Percentiles rank a stretch among this genome's conserved stretches.
These are phyloP conservation scores for Platygyra sinensis DNA, from an alignment of 64 coral and sea anemone genomes.

Conservation along the genomic window DNA sequence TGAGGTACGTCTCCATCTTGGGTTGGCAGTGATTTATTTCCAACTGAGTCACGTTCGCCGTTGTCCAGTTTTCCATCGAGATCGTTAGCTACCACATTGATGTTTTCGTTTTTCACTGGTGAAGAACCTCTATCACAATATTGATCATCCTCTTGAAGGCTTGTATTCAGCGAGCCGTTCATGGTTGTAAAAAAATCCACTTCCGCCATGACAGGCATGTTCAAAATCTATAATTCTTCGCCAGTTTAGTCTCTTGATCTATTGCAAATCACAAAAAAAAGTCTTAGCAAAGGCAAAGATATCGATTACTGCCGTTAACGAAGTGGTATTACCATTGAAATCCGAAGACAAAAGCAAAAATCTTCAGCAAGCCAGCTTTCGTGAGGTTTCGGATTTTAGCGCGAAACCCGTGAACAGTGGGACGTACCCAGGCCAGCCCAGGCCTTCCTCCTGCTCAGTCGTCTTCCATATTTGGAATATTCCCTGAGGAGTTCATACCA, in stretches of 20 bases:
- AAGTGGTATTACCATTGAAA: not conserved
- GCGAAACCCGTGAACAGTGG: not conserved
- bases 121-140: not conserved
- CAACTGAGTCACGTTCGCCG: not conserved
- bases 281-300: not conserved
- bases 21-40: not conserved
- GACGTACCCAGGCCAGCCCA: not conserved
- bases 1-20: not conserved
- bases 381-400: not conserved
- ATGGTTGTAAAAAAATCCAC: not conserved
- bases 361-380: not conserved
- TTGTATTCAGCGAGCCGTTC: slow-evolving; percentile 1
- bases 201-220: not conserved
- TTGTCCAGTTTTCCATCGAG: not conserved
- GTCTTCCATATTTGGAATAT: not conserved
- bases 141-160: not conserved
- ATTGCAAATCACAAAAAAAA: not conserved
- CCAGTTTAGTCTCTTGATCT: not conserved
- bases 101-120: not conserved
- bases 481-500: not conserved
- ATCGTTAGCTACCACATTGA: not conserved
- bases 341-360: not conserved
- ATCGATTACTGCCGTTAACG: not conserved
- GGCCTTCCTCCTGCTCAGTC: too few species aligned
- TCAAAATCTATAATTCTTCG: not conserved